Base-by-base conservation (phyloP, 2,888 invertebrate species). In the Epistrophella euchroma region DNA sequence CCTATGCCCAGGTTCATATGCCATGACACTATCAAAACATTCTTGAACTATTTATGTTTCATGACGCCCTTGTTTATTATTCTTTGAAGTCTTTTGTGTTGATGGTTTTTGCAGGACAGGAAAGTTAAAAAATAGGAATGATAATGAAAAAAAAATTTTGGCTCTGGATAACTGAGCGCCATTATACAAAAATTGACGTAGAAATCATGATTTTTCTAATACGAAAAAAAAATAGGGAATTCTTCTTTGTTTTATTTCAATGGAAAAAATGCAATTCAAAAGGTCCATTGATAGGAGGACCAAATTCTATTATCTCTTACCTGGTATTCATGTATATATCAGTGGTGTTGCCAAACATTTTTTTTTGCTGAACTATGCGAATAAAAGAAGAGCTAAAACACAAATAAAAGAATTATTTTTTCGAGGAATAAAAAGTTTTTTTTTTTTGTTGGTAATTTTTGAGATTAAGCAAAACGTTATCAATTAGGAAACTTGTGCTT, bases 31-130 rank as follows among this genome's bases (percentile, higher is more conserved):
- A 25, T 52, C 56, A 56, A 10, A 32, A 32, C 56, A 32, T 32
- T 56, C 56, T 56, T 56, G 32, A 56, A 17, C 32, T 32, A 56
- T 56, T 32, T 19, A 56, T 19, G 17, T 35, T 56, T 19, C 56
- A 56, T 19, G 32, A 56, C 17, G 17, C 45, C 17, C 28, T 56
- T 56, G 32, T 11, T 56, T 35, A 5, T 17, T 56, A 19, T 56
- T 32, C 17, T 56, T 35, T 56, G 32, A 56, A 56, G 32, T 55
- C 5, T 56, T 35, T 56, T 56, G 11, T 35, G 13, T 2, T 17
- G 7, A 32, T 55, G 32, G n/a, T 32, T 17, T n/a, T n/a, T n/a
- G n/a, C n/a, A n/a, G n/a, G 4, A 2, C 0, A 52, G 15, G 6
- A 52, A 28, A 52, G 15, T 25, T 13, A 9, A 52, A 9, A 52